These are phyloP conservation scores for Orchestes rusci DNA, from an alignment of 2,888 invertebrate species.

Conservation along the genomic window DNA sequence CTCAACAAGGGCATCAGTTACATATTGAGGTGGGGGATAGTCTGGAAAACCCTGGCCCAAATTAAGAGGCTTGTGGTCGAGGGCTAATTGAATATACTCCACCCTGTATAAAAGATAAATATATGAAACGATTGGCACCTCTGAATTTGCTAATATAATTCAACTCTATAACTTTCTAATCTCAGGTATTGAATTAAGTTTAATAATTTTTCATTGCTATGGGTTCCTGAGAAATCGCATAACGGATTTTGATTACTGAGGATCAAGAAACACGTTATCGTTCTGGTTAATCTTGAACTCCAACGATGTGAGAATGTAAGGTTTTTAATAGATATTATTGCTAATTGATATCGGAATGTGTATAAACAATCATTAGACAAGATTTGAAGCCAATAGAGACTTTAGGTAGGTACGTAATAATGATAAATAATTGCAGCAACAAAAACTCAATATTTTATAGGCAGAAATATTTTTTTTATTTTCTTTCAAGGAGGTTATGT, in stretches of 20 bases:
- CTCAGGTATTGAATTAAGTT: neutral
- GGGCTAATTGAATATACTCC: conserved; percentile 78
- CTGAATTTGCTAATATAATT: neutral
- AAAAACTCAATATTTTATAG: no score
- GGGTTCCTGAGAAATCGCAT: no score
- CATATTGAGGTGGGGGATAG: conserved; percentile 77
- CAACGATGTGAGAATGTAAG: neutral
- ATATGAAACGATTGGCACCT: neutral
- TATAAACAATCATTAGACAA: no score
- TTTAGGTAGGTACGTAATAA: no score
- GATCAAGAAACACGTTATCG: no score
- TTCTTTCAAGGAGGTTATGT: no score
- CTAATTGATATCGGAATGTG: neutral
- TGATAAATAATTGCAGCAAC: no score
- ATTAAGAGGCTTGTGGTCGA: conserved; percentile 82
- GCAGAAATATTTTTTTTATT: no score
- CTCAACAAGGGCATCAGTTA: conserved; percentile 67
- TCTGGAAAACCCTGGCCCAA: conserved; percentile 96
- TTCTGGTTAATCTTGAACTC: neutral
- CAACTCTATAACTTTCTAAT: neutral
- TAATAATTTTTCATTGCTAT: neutral
- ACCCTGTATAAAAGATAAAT: conserved; percentile 57
- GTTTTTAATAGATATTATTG: no score
- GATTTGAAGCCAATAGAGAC: no score
- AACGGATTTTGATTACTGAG: no score